Conservation (phyloP, 2,113 vertebrate genomes). For the Pteronura brasiliensis region DNA sequence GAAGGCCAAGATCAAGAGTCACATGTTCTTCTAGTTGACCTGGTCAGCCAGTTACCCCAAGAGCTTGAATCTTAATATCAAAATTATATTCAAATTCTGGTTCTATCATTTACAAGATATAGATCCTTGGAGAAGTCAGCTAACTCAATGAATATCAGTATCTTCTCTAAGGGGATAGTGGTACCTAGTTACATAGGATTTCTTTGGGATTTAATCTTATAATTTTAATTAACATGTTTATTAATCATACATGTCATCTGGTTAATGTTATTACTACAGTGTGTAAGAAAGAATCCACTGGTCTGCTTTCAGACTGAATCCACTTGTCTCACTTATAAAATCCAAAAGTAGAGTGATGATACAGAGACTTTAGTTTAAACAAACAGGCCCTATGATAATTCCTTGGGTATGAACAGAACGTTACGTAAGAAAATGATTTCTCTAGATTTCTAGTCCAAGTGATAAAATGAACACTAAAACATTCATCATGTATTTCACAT, state of each 20-base stretch:
- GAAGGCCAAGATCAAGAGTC: not conserved
- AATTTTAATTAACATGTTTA: not conserved
- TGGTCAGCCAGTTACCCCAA: not conserved
- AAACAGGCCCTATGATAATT: constrained; percentile 15
- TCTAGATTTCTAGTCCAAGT: not conserved
- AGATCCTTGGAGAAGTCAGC: not conserved
- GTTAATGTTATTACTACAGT: not conserved
- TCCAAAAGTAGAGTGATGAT: not conserved
- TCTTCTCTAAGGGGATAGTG: not conserved
- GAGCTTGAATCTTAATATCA: not conserved
- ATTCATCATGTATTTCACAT: not conserved
- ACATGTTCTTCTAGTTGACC: not conserved
- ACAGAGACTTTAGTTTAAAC: not conserved
- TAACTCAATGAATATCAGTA: not conserved
- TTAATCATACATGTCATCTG: not conserved
- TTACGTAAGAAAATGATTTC: not conserved
- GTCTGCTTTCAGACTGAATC: not conserved
- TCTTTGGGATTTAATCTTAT: not conserved
- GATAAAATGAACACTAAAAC: not conserved
- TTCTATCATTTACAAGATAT: not conserved
- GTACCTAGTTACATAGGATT: not conserved
- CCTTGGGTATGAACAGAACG: not conserved
- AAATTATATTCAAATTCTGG: not conserved
- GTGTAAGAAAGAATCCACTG: not conserved
- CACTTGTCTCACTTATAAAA: not conserved